Evolutionary conservation across 2,888 invertebrate genomes (phyloP), one percentile per base, ranked within the genome.

Genomic region (Crematogaster levior): DNA sequence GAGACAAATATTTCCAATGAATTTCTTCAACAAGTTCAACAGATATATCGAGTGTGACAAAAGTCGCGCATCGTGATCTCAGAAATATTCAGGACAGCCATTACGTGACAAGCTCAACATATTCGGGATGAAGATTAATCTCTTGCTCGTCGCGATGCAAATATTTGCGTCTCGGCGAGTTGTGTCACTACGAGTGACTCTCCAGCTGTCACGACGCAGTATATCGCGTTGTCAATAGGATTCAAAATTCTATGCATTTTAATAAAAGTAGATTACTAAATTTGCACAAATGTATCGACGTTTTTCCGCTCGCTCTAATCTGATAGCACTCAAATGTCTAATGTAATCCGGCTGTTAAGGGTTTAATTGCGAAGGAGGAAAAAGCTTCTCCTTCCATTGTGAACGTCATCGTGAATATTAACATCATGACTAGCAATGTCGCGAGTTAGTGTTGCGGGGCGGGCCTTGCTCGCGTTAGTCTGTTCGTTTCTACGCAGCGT

Each of bases 361-460:
- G 68, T 15, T 63, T 66, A 66, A 48, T 66, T 51, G 48, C n/a
- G 24, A 68, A 75, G 83, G 66, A 72, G 82, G 30, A 72, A 43
- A 66, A 70, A 66, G 63, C 34, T n/a, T n/a, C n/a, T n/a, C n/a
- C n/a, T n/a, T 58, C 40, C n/a, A 56, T 53, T 27, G 63, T 61
- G n/a, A 30, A 34, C 66, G 74, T 58, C 60, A 65, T 72, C 60
- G 77, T 63, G 81, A 86, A 82, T 81, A 70, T 84, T 90, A 90
- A 90, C 87, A 90, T 84, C 87, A 87, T 90, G 89, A 88, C 90
- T 86, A 86, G 88, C 91, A 91, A 90, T 88, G 89, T 91, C 90
- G 86, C 86, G 79, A 73, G 51, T 81, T 53, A 74, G 18, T 53
- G 43, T 6, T 27, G 46, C 63, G 61, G 37, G 43, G 18, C 34